These are phyloP conservation scores for Nemotelus nigrinus DNA, from an alignment of 2,888 invertebrate genomes.

Conservation along the genomic window DNA sequence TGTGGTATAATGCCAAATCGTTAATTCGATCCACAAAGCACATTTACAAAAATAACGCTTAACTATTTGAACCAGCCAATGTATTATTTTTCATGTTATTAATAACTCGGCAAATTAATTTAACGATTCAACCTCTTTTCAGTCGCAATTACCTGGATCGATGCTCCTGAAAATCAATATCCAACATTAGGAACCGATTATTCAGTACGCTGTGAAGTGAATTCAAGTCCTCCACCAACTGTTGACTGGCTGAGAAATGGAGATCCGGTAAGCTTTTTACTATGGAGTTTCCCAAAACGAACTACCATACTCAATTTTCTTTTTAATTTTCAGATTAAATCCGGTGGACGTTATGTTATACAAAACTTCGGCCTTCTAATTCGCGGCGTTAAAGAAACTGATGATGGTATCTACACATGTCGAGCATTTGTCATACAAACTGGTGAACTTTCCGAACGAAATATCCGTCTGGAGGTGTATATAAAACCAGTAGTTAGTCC, in stretches of 20 bases:
- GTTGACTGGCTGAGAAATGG: conserved; percentile 88
- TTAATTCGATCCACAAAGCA: too few species aligned
- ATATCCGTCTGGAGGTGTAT: conserved; percentile 84
- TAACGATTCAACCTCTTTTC: conserved; percentile 48
- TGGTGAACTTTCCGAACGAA: conserved; percentile 79
- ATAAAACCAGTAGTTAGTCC: conserved; percentile 78
- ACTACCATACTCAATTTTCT: not conserved
- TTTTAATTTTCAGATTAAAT: conserved; percentile 67
- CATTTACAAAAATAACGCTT: too few species aligned
- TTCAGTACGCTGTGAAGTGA: conserved; percentile 83
- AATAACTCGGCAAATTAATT: too few species aligned
- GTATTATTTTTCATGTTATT: too few species aligned
- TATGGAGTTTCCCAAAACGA: conserved; percentile 14
- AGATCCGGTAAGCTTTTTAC: conserved; percentile 66
- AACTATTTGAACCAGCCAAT: too few species aligned
- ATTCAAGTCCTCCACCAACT: conserved; percentile 84
- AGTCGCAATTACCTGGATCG: conserved; percentile 88
- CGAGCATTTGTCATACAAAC: conserved; percentile 85
- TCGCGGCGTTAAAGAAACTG: conserved; percentile 79
- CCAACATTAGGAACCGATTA: conserved; percentile 81
- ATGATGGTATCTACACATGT: conserved; percentile 88
- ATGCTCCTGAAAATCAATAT: conserved; percentile 85
- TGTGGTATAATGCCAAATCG: too few species aligned
- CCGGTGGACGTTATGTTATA: conserved; percentile 77
- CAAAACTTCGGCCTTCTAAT: conserved; percentile 81